Conservation (phyloP, 1,140 invertebrate genomes). For the Rhopalosiphum maidis region DNA sequence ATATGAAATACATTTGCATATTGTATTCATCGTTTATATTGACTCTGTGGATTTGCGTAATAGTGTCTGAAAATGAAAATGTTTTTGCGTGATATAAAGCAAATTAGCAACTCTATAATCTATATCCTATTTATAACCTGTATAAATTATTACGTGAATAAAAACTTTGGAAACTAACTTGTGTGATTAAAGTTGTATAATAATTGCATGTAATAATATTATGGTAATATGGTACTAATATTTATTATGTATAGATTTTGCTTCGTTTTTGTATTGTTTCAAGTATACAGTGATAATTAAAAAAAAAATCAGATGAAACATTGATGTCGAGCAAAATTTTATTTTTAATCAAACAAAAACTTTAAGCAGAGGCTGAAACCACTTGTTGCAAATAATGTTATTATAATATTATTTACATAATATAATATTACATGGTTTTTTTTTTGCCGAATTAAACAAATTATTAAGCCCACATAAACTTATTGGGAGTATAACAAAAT, state of each 20-base stretch:
- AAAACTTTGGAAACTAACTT: not conserved
- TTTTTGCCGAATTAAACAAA: not conserved
- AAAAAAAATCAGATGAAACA: not conserved
- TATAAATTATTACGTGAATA: not conserved
- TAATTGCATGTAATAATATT: not conserved
- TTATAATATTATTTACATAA: constrained; percentile 13
- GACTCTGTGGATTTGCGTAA: not conserved
- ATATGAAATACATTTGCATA: not conserved
- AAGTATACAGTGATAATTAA: not conserved
- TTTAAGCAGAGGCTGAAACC: not conserved
- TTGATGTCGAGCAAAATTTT: not conserved
- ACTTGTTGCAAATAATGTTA: not conserved
- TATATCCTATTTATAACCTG: not conserved
- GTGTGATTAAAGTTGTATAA: not conserved
- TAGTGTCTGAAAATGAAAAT: not conserved
- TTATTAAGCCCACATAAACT: not conserved
- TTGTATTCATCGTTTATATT: not conserved
- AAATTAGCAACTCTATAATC: not conserved
- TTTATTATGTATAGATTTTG: not conserved
- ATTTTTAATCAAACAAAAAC: constrained; percentile 25
- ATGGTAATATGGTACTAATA: not conserved
- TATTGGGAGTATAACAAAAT: not conserved
- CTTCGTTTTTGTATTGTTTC: not conserved
- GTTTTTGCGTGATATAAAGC: not conserved
- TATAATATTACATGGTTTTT: not conserved